Evolutionary conservation across 2,113 vertebrate genomes (phyloP).

Genomic region (Pelusios castaneus): DNA sequence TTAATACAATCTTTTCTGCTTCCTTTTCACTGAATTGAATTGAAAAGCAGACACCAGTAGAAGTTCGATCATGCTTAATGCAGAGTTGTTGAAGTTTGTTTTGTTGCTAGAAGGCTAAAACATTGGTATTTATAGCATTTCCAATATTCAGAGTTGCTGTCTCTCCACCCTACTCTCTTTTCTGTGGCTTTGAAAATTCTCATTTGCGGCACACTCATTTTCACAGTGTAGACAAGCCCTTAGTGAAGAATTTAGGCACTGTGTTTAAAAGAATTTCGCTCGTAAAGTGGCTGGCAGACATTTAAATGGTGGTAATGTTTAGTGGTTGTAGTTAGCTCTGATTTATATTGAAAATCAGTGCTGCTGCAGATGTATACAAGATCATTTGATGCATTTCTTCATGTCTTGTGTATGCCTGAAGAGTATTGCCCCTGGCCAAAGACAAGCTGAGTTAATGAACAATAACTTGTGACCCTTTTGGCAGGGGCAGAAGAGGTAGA

Average conservation of each 20-base stretch:
- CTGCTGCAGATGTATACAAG: conserved; percentile 45
- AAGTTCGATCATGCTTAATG: conserved; percentile 9
- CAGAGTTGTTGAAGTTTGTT: conserved; percentile 61
- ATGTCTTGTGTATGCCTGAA: conserved; percentile 16
- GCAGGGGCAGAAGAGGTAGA: no score
- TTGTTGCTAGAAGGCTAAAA: no score
- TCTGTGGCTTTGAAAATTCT: conserved; percentile 41
- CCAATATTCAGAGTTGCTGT: conserved; percentile 9
- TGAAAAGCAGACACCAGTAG: not conserved
- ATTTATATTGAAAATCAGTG: conserved; percentile 44
- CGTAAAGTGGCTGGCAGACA: conserved; percentile 60
- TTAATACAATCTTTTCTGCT: conserved; percentile 19
- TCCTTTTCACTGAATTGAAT: not conserved
- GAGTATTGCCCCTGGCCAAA: conserved; percentile 40
- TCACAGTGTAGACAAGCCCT: not conserved
- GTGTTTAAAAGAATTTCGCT: conserved; percentile 48
- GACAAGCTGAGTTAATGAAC: conserved; percentile 60
- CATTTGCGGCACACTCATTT: not conserved
- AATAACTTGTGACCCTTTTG: conserved; percentile 46
- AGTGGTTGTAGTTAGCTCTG: conserved; percentile 43
- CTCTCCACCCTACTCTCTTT: conserved; percentile 49
- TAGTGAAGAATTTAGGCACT: conserved; percentile 9
- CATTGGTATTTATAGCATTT: no score
- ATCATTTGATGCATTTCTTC: conserved; percentile 59
- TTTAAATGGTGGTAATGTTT: conserved; percentile 39